Conservation (phyloP, 2,113 vertebrate species). For the Ursus arctos region DNA sequence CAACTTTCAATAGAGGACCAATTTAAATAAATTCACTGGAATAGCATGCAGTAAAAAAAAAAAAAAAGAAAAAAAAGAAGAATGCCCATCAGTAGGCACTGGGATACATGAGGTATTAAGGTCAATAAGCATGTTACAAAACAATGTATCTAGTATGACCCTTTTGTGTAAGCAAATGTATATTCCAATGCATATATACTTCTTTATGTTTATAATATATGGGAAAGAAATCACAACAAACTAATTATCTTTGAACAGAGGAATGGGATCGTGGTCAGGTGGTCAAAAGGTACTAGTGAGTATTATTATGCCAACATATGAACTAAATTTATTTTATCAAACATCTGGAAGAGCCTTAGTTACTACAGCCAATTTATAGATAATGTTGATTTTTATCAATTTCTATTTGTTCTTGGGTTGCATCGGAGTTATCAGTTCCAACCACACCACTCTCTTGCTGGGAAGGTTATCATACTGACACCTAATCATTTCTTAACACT, state of each 20-base stretch:
- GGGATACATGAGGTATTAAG: neutral
- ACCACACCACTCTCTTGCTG: neutral
- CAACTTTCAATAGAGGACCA: neutral
- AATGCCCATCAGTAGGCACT: neutral
- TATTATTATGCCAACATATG: neutral
- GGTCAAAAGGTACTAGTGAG: neutral
- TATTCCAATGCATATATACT: neutral
- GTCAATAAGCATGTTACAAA: neutral
- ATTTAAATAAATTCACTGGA: neutral
- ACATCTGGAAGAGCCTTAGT: neutral
- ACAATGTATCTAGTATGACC: neutral
- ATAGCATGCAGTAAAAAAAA: neutral
- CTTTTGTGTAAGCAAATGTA: neutral
- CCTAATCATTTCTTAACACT: neutral
- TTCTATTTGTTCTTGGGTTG: constrained; percentile 4
- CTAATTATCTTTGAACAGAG: neutral
- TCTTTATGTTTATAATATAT: neutral
- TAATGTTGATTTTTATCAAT: neutral
- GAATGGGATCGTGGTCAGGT: neutral
- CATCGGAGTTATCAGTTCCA: neutral
- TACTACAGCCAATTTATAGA: neutral
- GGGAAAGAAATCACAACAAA: neutral
- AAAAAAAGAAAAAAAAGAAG: neutral
- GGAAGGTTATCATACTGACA: neutral
- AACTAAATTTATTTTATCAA: neutral